These are phyloP conservation scores for Trissonchulus sp. DNA, from an alignment of 2,888 invertebrate genomes.

Conservation along the genomic window DNA sequence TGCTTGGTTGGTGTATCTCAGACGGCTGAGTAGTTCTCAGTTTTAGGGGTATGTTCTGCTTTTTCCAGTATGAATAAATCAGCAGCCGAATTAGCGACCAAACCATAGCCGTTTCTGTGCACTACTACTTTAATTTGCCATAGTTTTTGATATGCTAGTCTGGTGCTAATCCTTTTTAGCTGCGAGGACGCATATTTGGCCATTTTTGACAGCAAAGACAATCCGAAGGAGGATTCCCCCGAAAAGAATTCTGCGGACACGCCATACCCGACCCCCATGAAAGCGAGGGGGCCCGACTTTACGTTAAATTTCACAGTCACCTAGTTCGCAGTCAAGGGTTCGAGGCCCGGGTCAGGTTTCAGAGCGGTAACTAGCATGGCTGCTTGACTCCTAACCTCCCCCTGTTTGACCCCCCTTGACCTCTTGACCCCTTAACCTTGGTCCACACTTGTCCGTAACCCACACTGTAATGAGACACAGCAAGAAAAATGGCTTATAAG, in stretches of 20 bases:
- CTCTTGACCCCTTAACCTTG: no score
- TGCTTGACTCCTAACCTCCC: not conserved
- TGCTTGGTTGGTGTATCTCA: no score
- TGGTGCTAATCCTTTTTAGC: conserved; percentile 24
- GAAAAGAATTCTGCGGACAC: not conserved
- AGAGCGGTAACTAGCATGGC: conserved; percentile 22
- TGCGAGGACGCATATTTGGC: conserved; percentile 25
- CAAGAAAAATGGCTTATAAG: no score
- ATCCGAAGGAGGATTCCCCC: conserved; percentile 7
- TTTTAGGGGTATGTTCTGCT: no score
- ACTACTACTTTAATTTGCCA: no score
- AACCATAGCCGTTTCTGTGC: no score
- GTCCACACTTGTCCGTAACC: no score
- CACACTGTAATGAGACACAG: no score
- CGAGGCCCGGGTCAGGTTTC: conserved; percentile 24
- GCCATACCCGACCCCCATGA: not conserved
- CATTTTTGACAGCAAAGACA: not conserved
- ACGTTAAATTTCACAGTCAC: not conserved
- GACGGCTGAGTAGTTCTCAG: no score
- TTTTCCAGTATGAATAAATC: no score
- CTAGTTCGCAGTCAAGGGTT: conserved; percentile 27
- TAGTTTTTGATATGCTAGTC: no score
- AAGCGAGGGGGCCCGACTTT: not conserved
- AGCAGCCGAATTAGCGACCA: no score
- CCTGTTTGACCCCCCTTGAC: not conserved